A percentile compares a stretch with the other conserved stretches of the same genome.
phyloP scores from a whole-genome alignment of 2,797 vertebrate species.

The Merluccius polli region DNA sequence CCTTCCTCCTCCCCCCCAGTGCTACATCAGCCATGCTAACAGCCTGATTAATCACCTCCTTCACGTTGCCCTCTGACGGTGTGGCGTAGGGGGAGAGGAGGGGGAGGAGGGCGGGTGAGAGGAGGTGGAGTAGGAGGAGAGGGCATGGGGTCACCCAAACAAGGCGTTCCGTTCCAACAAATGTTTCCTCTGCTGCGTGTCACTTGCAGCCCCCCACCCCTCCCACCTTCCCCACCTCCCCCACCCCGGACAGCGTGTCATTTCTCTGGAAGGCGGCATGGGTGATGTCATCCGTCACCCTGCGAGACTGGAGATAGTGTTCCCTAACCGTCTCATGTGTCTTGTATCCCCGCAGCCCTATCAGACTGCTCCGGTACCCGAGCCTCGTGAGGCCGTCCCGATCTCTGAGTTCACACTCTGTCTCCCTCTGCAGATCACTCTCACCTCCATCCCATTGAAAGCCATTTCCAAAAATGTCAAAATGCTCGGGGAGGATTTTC shows the following conservation, averaged over 20 bases:
- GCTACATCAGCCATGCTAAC: constrained; percentile 67
- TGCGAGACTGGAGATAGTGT: background rate
- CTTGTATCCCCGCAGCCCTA: background rate
- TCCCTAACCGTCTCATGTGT: background rate
- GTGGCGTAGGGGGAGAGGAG: background rate
- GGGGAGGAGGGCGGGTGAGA: background rate
- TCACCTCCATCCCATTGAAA: no score
- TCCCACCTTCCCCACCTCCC: constrained; percentile 13
- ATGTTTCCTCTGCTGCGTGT: constrained; percentile 66
- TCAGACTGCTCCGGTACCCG: no score
- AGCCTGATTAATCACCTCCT: constrained; percentile 65
- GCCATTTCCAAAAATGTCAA: no score
- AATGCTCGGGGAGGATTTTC: no score
- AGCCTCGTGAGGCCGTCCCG: no score
- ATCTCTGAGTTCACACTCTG: no score
- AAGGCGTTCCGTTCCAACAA: constrained; percentile 52
- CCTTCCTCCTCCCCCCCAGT: constrained; percentile 31
- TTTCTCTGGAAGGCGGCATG: constrained; percentile 5
- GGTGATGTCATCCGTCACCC: background rate
- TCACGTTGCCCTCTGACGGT: constrained; percentile 35
- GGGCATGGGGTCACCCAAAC: constrained; percentile 60
- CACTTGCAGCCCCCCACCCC: constrained; percentile 46
- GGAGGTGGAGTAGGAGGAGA: constrained; percentile 33
- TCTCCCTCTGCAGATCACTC: no score
- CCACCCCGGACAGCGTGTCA: background rate